Evolutionary conservation across 92 coral and sea anemone genomes (phyloP).

Genomic region (Actinernus sp.): DNA sequence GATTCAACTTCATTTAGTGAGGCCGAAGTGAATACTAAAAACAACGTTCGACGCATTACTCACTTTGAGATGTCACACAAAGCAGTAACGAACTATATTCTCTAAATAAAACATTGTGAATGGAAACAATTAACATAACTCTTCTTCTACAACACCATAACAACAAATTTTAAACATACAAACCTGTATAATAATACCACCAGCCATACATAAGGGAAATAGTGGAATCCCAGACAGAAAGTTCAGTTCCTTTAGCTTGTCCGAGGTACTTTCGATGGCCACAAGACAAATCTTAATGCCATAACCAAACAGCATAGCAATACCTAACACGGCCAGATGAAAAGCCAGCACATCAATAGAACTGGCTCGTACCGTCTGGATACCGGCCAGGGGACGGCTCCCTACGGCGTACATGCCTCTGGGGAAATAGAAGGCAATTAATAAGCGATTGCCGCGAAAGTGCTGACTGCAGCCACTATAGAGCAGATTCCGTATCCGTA

Average conservation of each 20-base stretch:
- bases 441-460: no score
- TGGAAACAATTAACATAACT: no score
- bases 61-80: no score
- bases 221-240: slow-evolving; percentile 84
- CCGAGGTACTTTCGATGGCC: slow-evolving; percentile 76
- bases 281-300: slow-evolving; percentile 66
- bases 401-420: slow-evolving; percentile 87
- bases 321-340: slow-evolving; percentile 72
- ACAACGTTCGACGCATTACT: no score
- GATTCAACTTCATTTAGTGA: no score
- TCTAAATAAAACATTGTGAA: no score
- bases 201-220: slow-evolving; percentile 87
- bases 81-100: no score
- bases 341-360: slow-evolving; percentile 86
- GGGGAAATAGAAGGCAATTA: background rate
- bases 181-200: slow-evolving; percentile 80
- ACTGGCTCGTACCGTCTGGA: slow-evolving; percentile 85
- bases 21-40: no score
- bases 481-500: background rate
- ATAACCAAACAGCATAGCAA: slow-evolving; percentile 83
- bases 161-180: background rate
- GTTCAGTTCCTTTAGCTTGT: slow-evolving; percentile 64
- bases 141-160: no score
- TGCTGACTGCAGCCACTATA: no score
- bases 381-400: slow-evolving; percentile 78